Evolutionary conservation across 1,140 invertebrate species (phyloP), one percentile per base, ranked within the genome.

Genomic region (Neodiprion virginianus): DNA sequence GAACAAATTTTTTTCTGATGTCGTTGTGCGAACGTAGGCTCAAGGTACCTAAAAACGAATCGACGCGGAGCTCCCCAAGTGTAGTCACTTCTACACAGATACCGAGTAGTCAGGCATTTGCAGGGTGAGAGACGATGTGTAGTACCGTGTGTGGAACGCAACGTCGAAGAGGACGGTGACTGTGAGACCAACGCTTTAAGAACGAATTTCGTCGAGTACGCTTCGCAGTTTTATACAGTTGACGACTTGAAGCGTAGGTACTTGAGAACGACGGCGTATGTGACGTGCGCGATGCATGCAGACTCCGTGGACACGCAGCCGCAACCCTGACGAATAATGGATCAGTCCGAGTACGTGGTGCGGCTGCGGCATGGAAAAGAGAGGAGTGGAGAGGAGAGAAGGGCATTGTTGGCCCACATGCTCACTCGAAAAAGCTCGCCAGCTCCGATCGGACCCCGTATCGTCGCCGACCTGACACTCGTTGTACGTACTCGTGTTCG

Each of bases 321-420:
- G 53, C 53, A 61, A 17, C 53, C n/a, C 53, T 61, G 53, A 61
- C n/a, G 53, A 17, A 61, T 61, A 61, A 61, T 61, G 53, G 53
- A 61, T 8, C 53, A 12, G n/a, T 61, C 53, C 11, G 53, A 61
- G 53, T 61, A 40, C 28, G 28, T 40, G n/a, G 53, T 17, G 53
- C 53, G 53, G 53, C n/a, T 61, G 53, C 53, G 53, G 4, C 53
- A 40, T 40, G 28, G 5, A 5, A 4, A 17, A 8, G 53, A 61
- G 53, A 61, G 28, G 28, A 40, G 28, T 3, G 28, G 28, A 40
- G 28, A 40, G 28, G 5, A 77, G 80, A 83, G 85, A 83, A 85
- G 83, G 84, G 80, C 84, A 86, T 86, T 86, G 85, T 86, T 85
- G 85, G 85, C 84, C 85, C 85, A 86, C 85, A 86, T 86, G 85